Evolutionary conservation across 2,797 vertebrate genomes (phyloP).

Genomic region (Falco berigora): DNA sequence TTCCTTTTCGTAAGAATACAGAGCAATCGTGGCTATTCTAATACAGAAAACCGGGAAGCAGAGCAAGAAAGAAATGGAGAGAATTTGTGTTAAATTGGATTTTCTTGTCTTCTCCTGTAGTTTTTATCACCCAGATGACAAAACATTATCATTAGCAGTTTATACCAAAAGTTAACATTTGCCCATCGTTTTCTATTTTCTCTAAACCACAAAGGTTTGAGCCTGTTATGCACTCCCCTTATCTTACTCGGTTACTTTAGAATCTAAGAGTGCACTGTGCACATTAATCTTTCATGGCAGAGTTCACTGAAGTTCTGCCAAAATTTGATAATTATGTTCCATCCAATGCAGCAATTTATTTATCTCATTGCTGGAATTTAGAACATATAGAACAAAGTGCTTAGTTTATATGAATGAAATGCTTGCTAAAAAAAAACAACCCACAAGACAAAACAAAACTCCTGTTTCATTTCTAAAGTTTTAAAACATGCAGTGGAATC

Average conservation of each 20-base stretch:
- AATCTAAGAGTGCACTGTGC: slow-evolving; percentile 31
- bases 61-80: neutral
- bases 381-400: slow-evolving; percentile 50
- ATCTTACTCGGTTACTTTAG: slow-evolving; percentile 56
- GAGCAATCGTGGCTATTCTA: neutral
- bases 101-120: slow-evolving; percentile 32
- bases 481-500: neutral
- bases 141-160: slow-evolving; percentile 45
- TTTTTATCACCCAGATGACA: slow-evolving; percentile 48
- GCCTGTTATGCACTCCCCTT: slow-evolving; percentile 28
- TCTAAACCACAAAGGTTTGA: slow-evolving; percentile 38
- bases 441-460: neutral
- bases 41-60: neutral
- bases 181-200: slow-evolving; percentile 21
- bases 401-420: slow-evolving; percentile 54
- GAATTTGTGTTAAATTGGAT: slow-evolving; percentile 12
- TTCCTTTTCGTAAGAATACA: neutral
- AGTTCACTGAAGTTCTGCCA: slow-evolving; percentile 70
- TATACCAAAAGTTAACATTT: slow-evolving; percentile 39
- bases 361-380: slow-evolving; percentile 64
- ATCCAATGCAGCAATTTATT: slow-evolving; percentile 56
- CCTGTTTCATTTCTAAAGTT: slow-evolving; percentile 1
- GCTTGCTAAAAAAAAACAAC: neutral
- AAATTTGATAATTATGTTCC: slow-evolving; percentile 64
- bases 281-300: slow-evolving; percentile 65